A percentile compares a stretch with the other conserved stretches of the same genome.
These are phyloP conservation scores for Scolanthus callimorphus DNA, from an alignment of 92 coral and sea anemone genomes.

Conservation along the genomic window DNA sequence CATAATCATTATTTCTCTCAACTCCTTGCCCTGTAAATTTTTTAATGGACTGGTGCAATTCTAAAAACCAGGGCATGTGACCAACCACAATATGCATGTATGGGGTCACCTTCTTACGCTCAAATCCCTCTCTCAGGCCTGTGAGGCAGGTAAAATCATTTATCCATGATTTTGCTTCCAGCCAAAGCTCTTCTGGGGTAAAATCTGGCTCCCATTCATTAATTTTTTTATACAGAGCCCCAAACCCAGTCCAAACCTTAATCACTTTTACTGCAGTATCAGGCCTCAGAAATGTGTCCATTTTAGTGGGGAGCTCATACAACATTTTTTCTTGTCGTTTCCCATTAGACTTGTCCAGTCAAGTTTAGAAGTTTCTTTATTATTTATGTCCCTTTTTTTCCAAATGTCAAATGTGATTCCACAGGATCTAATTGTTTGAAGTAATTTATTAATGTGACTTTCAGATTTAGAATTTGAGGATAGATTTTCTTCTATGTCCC, in stretches of 20 bases:
- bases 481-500: too few relatives aligned
- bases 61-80: conserved; percentile 37
- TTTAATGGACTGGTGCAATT: conserved; percentile 19
- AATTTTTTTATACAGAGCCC: not conserved
- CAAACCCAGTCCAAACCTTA: conserved; percentile 39
- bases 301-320: conserved; percentile 45
- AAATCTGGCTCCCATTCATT: not conserved
- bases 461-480: too few relatives aligned
- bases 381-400: conserved; percentile 35
- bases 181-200: not conserved
- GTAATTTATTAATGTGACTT: too few relatives aligned
- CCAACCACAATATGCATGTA: conserved; percentile 25
- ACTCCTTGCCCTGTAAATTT: conserved; percentile 50
- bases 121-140: conserved; percentile 33
- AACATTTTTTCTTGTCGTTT: conserved; percentile 40
- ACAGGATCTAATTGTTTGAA: conserved; percentile 38
- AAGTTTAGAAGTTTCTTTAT: conserved; percentile 19
- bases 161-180: conserved; percentile 14
- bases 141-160: not conserved
- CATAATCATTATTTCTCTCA: conserved; percentile 22
- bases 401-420: conserved; percentile 39
- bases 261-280: conserved; percentile 20
- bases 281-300: conserved; percentile 22
- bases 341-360: conserved; percentile 43
- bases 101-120: conserved; percentile 24